Evolutionary conservation across 2,113 vertebrate species (phyloP).

Genomic region (Syngnathus floridae): DNA sequence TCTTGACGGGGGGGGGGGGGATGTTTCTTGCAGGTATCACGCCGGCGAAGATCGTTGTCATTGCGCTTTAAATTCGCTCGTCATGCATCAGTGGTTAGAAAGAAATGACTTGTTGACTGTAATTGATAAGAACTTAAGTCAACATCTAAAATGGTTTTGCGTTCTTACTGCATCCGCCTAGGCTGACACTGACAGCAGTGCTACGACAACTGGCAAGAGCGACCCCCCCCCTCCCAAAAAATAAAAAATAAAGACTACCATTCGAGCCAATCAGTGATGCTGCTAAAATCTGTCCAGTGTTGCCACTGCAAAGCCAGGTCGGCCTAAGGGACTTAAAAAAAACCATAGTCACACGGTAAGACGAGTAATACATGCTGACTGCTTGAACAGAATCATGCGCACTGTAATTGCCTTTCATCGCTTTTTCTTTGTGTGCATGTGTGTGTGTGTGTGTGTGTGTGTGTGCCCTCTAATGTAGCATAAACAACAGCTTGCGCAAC

Average conservation of each 20-base stretch:
- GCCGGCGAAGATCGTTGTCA: neutral
- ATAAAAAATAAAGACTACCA: no score
- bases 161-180: no score
- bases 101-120: neutral
- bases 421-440: neutral
- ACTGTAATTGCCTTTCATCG: conserved; percentile 1
- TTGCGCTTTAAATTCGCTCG: neutral
- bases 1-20: neutral
- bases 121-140: no score
- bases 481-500: conserved; percentile 29
- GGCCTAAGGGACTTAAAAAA: neutral
- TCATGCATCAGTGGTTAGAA: neutral
- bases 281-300: neutral
- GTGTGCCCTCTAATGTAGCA: conserved; percentile 6
- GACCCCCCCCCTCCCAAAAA: no score
- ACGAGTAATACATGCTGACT: neutral
- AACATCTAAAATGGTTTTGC: no score
- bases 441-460: neutral
- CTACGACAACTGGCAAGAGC: no score
- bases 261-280: no score
- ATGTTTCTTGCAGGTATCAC: conserved; percentile 1
- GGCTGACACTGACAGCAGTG: no score
- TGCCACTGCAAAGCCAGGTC: neutral
- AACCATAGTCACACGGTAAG: neutral
- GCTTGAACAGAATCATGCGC: neutral